Evolutionary conservation across 2,888 invertebrate species (phyloP).

Genomic region (Abrostola tripartita): DNA sequence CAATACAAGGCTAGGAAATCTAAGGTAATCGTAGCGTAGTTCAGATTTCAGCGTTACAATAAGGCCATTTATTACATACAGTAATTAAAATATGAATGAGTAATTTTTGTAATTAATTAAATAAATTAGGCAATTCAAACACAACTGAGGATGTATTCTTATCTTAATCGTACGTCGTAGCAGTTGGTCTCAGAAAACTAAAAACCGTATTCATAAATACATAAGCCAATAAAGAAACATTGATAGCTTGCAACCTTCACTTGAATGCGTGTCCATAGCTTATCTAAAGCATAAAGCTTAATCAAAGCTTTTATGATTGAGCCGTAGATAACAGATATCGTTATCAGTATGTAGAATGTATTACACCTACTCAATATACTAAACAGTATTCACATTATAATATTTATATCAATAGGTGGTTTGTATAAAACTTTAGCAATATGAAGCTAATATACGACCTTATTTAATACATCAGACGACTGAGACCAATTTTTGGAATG

Average conservation of each 20-base stretch:
- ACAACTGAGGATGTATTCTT: not conserved
- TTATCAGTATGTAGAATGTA: slow-evolving; percentile 1
- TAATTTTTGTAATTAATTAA: not conserved
- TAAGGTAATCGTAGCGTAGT: too few relatives aligned
- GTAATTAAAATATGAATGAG: too few relatives aligned
- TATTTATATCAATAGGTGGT: not conserved
- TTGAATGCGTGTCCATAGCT: slow-evolving; percentile 4
- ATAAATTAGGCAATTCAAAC: too few relatives aligned
- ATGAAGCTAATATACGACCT: too few relatives aligned
- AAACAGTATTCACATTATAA: not conserved
- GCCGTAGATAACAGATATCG: slow-evolving; percentile 11
- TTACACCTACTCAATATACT: not conserved
- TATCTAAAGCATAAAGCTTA: slow-evolving; percentile 45
- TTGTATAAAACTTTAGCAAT: too few relatives aligned
- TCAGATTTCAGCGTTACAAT: too few relatives aligned
- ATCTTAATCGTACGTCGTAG: not conserved
- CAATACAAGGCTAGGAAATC: too few relatives aligned
- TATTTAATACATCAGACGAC: too few relatives aligned
- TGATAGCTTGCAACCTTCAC: slow-evolving; percentile 10
- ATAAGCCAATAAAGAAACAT: not conserved
- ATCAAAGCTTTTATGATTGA: slow-evolving; percentile 43
- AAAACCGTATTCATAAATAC: not conserved
- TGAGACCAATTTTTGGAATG: too few relatives aligned
- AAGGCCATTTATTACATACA: too few relatives aligned
- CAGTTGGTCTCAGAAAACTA: not conserved